Evolutionary conservation across 2,888 invertebrate genomes (phyloP).

Genomic region (Panzeria rudis): DNA sequence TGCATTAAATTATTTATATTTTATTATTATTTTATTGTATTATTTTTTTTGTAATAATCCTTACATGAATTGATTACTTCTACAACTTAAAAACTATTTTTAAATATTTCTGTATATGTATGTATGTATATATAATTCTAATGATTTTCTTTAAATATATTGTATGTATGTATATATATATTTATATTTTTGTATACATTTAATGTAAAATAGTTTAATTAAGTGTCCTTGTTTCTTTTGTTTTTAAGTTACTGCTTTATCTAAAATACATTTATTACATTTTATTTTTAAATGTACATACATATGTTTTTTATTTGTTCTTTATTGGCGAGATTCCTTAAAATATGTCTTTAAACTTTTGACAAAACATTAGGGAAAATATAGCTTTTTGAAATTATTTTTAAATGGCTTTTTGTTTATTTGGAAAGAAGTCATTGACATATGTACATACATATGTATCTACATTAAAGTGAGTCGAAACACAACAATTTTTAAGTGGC

Average conservation of each 20-base stretch:
- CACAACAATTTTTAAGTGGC: too few relatives aligned
- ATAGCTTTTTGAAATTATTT: too few relatives aligned
- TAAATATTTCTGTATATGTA: constrained; percentile 63
- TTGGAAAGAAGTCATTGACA: too few relatives aligned
- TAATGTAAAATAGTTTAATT: constrained; percentile 73
- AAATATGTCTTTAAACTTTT: constrained; percentile 15
- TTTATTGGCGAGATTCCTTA: constrained; percentile 76
- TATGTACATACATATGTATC: too few relatives aligned
- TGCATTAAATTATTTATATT: neutral
- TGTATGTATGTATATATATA: constrained; percentile 30
- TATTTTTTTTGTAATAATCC: constrained; percentile 45
- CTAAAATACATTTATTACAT: constrained; percentile 72
- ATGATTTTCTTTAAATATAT: constrained; percentile 45
- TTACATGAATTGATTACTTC: constrained; percentile 52
- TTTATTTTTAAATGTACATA: constrained; percentile 38
- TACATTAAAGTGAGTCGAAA: too few relatives aligned
- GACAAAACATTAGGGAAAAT: neutral
- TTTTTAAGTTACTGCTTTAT: constrained; percentile 47
- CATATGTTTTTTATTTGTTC: constrained; percentile 73
- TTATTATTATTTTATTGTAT: constrained; percentile 13
- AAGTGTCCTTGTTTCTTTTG: constrained; percentile 64
- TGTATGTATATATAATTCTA: constrained; percentile 45
- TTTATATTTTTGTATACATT: constrained; percentile 68
- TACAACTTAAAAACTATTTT: constrained; percentile 62
- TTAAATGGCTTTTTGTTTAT: too few relatives aligned